Conservation (phyloP, 2,113 vertebrate species). For the Paedocypris sp. region DNA sequence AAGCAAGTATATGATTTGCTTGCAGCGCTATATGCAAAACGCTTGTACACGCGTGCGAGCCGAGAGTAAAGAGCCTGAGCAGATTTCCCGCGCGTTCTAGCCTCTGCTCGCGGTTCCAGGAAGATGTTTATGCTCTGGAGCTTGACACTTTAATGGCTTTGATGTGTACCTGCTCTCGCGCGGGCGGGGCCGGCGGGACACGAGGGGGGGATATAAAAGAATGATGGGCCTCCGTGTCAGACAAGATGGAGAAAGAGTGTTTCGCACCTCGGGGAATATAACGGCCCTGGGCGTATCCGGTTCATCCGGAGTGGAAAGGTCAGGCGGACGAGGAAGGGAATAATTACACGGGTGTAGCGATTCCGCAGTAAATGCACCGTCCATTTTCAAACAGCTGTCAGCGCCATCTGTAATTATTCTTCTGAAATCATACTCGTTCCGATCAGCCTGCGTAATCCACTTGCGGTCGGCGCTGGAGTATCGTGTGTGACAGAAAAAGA, state of each 20-base stretch:
- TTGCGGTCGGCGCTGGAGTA: no score
- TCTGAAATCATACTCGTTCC: no score
- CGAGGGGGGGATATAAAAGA: neutral
- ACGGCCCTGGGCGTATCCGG: neutral
- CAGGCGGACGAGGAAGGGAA: neutral
- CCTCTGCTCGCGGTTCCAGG: neutral
- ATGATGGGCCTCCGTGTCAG: neutral
- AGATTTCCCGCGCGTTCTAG: neutral
- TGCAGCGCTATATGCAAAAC: neutral
- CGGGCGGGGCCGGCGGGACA: neutral
- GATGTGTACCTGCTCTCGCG: neutral
- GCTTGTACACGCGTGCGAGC: neutral
- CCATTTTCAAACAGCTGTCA: neutral
- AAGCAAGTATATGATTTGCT: no score
- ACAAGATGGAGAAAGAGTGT: neutral
- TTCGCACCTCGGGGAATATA: neutral
- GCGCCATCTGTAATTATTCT: no score
- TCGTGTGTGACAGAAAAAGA: no score
- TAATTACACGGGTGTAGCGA: neutral
- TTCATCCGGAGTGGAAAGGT: neutral
- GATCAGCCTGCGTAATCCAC: no score
- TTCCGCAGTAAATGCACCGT: neutral
- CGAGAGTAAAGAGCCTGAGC: neutral
- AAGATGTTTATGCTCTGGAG: neutral
- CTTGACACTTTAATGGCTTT: slow-evolving; percentile 24